Evolutionary conservation across 2,113 vertebrate species (phyloP).

Genomic region (Amazona vittata): DNA sequence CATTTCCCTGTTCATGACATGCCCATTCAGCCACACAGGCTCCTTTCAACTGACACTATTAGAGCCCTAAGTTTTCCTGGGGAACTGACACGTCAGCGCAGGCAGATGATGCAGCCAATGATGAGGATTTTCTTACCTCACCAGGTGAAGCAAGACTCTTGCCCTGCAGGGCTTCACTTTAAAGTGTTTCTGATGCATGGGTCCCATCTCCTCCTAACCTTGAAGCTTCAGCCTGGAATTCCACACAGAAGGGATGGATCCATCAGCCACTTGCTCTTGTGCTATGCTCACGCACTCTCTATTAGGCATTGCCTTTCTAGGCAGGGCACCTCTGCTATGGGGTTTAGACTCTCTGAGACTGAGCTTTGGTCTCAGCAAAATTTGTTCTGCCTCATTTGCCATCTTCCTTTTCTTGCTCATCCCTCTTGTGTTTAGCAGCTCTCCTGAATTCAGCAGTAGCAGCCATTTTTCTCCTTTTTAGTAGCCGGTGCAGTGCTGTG

Average conservation of each 20-base stretch:
- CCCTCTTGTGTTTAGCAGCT: neutral
- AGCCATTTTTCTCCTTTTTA: neutral
- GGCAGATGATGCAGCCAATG: neutral
- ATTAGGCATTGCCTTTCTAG: neutral
- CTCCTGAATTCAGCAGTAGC: neutral
- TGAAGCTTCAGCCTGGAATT: neutral
- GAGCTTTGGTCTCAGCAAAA: neutral
- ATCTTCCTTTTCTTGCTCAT: neutral
- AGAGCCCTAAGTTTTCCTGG: neutral
- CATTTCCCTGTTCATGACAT: neutral
- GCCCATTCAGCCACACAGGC: neutral
- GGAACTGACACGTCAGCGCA: neutral
- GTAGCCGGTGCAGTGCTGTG: too few relatives aligned
- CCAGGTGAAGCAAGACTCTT: neutral
- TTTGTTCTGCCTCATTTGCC: neutral
- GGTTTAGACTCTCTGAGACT: neutral
- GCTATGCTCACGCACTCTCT: neutral
- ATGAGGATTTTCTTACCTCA: neutral
- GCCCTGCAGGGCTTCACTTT: neutral
- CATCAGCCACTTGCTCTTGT: neutral
- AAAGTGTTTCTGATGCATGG: neutral
- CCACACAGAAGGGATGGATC: rapidly evolving
- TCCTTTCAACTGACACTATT: neutral
- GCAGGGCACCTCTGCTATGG: rapidly evolving
- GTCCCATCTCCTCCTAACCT: rapidly evolving